Base-by-base conservation (phyloP, 1,140 invertebrate species). In the Leguminivora glycinivorella region DNA sequence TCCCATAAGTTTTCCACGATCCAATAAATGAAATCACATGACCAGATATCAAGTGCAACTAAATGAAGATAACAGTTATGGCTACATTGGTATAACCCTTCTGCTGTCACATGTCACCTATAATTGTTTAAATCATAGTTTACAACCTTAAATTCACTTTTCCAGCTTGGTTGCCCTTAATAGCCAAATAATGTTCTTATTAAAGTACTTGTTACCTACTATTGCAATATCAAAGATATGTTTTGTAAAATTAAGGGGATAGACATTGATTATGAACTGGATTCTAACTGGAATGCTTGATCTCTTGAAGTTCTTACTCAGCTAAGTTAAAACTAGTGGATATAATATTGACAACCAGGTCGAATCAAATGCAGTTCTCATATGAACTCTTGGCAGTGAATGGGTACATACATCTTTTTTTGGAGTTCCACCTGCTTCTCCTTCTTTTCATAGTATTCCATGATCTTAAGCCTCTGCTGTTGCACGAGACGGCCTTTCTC, bases 361-460 rank as follows among this genome's bases (percentile, higher is more conserved):
- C 10, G 10, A 14, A 47, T 47, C 43, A 17, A 17, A 17, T 47
- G 43, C 43, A 43, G 14, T 43, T 43, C 2, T 47, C 43, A 17
- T 47, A 19, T 17, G 43, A 17, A 47, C 14, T 47, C 43, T 47
- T 6, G 43, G n/a, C 0, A 22, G 7, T 22, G 10, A 52, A 52
- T 63, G 52, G 17, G 29, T 75, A 91, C 93, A 92, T 94, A 98
- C 97, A 99, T 99, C 94, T 99, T 99, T 93, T 99, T 99, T 86
- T 99, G 98, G 40, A 99, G 94, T 93, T 99, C 98, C 73, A 99
- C 98, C 93, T 99, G 98, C 92, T 99, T 99, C 81, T 99, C 98
- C 85, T 99, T 99, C 83, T 99, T 98, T 82, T 99, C 98, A 92
- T 98, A 99, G 91, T 97, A 99, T 84, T 99, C 99, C 97, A 99